Evolutionary conservation across 2,113 vertebrate species (phyloP).

Genomic region (Sylvilagus bachmani): DNA sequence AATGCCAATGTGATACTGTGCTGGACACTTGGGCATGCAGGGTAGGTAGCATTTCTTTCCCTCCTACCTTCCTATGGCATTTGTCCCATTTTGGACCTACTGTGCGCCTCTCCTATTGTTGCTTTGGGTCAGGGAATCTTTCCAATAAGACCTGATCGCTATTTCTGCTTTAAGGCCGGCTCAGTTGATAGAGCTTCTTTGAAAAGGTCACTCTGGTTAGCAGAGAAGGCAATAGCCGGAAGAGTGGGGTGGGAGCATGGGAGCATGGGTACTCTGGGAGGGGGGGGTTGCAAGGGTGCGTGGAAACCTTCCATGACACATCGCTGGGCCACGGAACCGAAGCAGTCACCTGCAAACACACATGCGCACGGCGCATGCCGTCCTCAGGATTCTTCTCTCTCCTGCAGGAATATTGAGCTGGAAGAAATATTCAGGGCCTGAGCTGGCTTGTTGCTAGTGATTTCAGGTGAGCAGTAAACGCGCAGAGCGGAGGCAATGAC

Average conservation of each 20-base stretch:
- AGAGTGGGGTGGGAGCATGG: background rate
- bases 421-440: slow-evolving; percentile 18
- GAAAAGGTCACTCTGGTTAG: slow-evolving; percentile 59
- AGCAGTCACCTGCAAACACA: background rate
- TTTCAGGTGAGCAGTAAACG: slow-evolving; percentile 77
- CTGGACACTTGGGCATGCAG: rapidly evolving
- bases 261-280: background rate
- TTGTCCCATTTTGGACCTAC: background rate
- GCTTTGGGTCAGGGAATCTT: background rate
- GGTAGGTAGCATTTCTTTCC: background rate
- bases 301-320: background rate
- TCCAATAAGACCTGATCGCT: background rate
- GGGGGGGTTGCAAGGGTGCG: too few species aligned
- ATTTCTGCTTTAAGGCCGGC: background rate
- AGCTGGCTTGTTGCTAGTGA: slow-evolving; percentile 39
- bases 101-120: background rate
- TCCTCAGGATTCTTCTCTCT: background rate
- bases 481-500: slow-evolving; percentile 66
- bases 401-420: slow-evolving; percentile 42
- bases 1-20: background rate
- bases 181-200: background rate
- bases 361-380: background rate
- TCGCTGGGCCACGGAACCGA: background rate
- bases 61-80: too few species aligned
- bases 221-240: background rate